Base-by-base conservation (phyloP, 2,797 vertebrate species). In the Malurus splendens region DNA sequence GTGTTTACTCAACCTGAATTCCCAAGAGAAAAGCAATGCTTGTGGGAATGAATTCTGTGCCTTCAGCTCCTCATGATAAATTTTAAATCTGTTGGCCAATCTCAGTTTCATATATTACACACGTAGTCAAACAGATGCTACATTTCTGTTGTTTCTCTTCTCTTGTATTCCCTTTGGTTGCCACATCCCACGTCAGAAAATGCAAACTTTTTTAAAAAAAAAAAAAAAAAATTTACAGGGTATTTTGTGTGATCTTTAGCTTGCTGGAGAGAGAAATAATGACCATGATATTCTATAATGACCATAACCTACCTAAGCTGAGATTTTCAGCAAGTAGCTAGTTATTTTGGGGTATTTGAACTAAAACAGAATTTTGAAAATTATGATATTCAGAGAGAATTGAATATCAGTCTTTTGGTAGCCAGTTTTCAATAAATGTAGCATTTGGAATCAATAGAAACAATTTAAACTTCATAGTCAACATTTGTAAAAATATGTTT, bases 191-290 rank as follows among this genome's bases (percentile, higher is more conserved):
- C 22, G 25, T n/a, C 39, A 84, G 52, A 80, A 90, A 82, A 73
- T 23, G 4, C 1, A 17, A 36, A 0, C 7, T 27, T 42, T 41
- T 38, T 51, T 56, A 12, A 1, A 3, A 0, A 47, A 36, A 50
- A 60, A 28, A 47, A 19, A 1, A 0, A 47, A 19, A 1, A 0
- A 38, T 57, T 86, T 60, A 18, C 4, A 2, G 10, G 20, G 3
- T n/a, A 25, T 19, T 36, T 27, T 56, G 10, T 52, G 27, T 45
- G 25, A 41, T 48, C 24, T 57, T 60, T 83, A 51, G 3, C 33
- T 51, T 71, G 3, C 22, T 68, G 36, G 42, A 24, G 19, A 45
- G 24, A 52, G 14, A 79, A 86, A 54, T 42, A 73, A 24, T 19
- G 25, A 36, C 6, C 7, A 57, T 12, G 44, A 14, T 22, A 23